Base-by-base conservation (phyloP, 2,113 vertebrate species). In the Microtus ochrogaster region DNA sequence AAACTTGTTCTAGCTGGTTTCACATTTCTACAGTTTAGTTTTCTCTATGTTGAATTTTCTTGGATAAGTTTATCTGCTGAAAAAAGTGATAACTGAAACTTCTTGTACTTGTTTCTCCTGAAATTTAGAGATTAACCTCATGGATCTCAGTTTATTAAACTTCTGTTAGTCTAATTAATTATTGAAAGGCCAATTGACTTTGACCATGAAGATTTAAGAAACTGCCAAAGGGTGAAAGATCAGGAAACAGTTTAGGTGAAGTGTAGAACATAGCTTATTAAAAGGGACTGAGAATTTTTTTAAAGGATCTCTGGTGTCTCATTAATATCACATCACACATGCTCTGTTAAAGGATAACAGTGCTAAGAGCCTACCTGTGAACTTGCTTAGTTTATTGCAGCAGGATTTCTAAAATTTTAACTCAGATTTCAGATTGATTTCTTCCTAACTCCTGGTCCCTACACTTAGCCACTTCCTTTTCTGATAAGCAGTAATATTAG, bases 151-250 rank as follows among this genome's bases (percentile, higher is more conserved):
- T 94, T 95, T 82, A 89, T 92, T 92, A 77, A 86, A 47, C 73
- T 83, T 89, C 41, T 91, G 11, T 92, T 55, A 14, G 49, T 89
- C 81, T 90, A 96, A 94, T 89, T 96, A 66, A 96, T 92, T 94
- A 90, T 47, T 70, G 3, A 24, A 94, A 95, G 70, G 13, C 91
- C 89, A 96, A 39, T 84, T 90, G 85, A 21, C 33, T 94, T 90
- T 84, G 21, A 19, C 3, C 47, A n/a, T 47, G 28, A 90, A 76
- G 13, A 7, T 52, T 92, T 90, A 95, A 84, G 22, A 14, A 44
- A 84, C n/a, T 90, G 21, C 89, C 28, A 65, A 11, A 49, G 39
- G 24, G 4, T 2, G 7, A 81, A 88, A n/a, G 73, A 39, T 95
- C 47, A 81, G 28, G 30, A 33, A 81, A 89, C 19, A 65, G 10